Conservation (phyloP, 30 jellyfish, hydroid and myxozoan genomes). For the Haliclystus octoradiatus region DNA sequence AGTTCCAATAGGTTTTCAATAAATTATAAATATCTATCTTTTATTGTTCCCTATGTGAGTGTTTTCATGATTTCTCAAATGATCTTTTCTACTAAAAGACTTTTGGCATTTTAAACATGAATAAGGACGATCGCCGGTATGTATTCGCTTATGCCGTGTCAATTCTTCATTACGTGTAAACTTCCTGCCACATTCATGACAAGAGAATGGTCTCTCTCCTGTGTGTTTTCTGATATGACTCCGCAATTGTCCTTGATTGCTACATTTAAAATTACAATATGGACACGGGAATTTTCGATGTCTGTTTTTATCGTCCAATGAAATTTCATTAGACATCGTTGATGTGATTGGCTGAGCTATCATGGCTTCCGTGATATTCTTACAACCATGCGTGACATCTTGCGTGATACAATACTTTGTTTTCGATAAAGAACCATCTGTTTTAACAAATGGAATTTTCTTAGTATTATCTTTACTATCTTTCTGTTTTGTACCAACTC, state of each 20-base stretch:
- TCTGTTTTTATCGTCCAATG: too few species aligned
- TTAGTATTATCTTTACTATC: too few species aligned
- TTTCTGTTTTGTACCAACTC: too few species aligned
- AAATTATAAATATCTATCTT: too few species aligned
- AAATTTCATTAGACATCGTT: too few species aligned
- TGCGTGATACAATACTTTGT: too few species aligned
- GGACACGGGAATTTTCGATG: constrained; percentile 46
- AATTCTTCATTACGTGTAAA: constrained; percentile 62
- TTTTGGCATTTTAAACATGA: constrained; percentile 23
- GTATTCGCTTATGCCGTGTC: constrained; percentile 61
- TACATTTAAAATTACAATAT: constrained; percentile 27
- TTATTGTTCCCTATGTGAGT: constrained; percentile 54
- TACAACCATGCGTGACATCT: too few species aligned
- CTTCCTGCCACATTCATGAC: constrained; percentile 39
- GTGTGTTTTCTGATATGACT: constrained; percentile 58
- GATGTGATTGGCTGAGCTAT: too few species aligned
- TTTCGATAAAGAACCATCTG: too few species aligned
- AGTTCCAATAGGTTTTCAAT: too few species aligned
- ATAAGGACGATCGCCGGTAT: constrained; percentile 59
- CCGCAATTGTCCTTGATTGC: constrained; percentile 60
- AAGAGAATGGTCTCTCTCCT: constrained; percentile 49
- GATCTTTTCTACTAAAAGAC: constrained; percentile 53
- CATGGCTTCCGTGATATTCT: too few species aligned
- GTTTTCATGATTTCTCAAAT: constrained; percentile 41
- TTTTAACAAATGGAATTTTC: too few species aligned